Conservation (phyloP, 2,113 vertebrate genomes). For the Zosterops lateralis region DNA sequence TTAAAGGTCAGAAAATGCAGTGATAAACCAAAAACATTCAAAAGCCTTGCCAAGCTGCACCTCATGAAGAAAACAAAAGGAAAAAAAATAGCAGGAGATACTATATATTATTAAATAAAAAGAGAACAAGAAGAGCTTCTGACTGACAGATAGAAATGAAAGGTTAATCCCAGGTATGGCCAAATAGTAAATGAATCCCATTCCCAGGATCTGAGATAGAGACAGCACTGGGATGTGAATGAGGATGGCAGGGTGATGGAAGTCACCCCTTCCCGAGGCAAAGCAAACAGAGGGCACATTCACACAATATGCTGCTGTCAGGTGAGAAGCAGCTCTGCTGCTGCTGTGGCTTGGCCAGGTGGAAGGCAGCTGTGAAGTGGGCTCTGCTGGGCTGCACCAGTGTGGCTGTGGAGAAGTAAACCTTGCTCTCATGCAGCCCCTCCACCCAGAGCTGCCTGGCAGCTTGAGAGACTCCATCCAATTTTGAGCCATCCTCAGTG, state of each 20-base stretch:
- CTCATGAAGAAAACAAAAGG: background rate
- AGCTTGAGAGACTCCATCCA: background rate
- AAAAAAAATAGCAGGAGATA: background rate
- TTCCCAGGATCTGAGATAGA: background rate
- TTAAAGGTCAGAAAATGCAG: conserved; percentile 11
- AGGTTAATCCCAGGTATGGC: background rate
- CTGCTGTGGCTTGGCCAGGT: background rate
- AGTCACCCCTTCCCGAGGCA: background rate
- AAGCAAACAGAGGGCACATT: background rate
- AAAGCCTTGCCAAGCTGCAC: background rate
- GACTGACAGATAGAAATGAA: background rate
- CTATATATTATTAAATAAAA: background rate
- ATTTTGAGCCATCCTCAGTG: background rate
- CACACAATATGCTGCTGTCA: background rate
- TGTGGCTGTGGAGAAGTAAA: background rate
- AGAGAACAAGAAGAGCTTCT: background rate
- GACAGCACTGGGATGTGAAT: background rate
- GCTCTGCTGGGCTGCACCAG: background rate
- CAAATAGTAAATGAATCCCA: background rate
- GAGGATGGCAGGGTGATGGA: background rate
- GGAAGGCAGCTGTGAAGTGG: background rate
- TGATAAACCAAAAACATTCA: background rate
- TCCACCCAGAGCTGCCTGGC: accelerated
- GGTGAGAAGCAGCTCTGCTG: background rate
- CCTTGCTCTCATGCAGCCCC: background rate